Conservation (phyloP, 2,888 invertebrate species). For the Apamea sordens region DNA sequence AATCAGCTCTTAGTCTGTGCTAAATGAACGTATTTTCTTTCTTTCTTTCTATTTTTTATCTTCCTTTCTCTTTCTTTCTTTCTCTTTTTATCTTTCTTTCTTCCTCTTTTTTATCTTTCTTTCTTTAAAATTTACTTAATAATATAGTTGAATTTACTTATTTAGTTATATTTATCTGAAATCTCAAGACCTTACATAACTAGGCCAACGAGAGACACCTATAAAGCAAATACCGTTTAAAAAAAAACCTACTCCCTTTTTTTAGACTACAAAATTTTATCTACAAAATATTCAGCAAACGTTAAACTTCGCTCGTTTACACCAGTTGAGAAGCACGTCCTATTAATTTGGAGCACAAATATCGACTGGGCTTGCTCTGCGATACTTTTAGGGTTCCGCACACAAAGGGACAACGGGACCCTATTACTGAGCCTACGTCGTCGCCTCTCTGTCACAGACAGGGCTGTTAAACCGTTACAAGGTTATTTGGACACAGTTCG, state of each 20-base stretch:
- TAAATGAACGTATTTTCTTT: too few relatives aligned
- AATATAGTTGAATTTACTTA: neutral
- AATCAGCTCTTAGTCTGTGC: too few relatives aligned
- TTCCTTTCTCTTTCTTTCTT: too few relatives aligned
- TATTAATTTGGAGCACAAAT: slow-evolving; percentile 57
- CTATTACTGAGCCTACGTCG: neutral
- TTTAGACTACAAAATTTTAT: neutral
- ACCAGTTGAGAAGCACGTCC: slow-evolving; percentile 33
- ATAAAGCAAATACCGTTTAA: neutral
- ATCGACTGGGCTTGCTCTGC: slow-evolving; percentile 44
- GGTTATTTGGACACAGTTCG: too few relatives aligned
- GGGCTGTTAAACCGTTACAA: neutral
- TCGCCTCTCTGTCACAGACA: neutral
- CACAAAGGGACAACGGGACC: too few relatives aligned
- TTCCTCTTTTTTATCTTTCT: too few relatives aligned
- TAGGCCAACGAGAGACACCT: neutral
- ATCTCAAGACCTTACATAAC: neutral
- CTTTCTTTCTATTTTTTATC: too few relatives aligned
- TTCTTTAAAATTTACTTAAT: neutral
- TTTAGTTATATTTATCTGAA: neutral
- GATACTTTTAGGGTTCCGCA: slow-evolving; percentile 34
- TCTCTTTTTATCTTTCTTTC: too few relatives aligned
- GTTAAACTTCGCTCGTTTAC: slow-evolving; percentile 39
- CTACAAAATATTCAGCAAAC: slow-evolving; percentile 39
- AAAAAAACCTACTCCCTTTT: neutral